Evolutionary conservation across 2,797 vertebrate species (phyloP), one percentile per base, ranked within the genome.

Genomic region (Lithobates pipiens): DNA sequence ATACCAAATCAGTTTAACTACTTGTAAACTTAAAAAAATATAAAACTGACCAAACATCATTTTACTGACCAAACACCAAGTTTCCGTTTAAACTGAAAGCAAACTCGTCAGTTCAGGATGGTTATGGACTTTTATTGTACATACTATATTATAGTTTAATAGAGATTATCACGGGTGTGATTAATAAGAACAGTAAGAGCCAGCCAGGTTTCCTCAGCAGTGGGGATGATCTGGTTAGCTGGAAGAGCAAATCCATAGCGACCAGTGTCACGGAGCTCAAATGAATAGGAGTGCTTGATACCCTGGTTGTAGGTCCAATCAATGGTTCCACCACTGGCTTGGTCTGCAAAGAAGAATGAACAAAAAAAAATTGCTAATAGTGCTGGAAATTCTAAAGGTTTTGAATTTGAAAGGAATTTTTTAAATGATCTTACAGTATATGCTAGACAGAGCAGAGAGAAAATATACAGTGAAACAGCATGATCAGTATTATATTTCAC

Each of bases 231-330:
- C 94, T 98, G 94, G 0, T 76, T 94, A 90, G 97, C 95, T 0
- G 98, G 98, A 65, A 99, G 93, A 36, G 97, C n/a, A 94, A 99
- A 99, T 0, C 98, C 98, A 0, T 96, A 95, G 2, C 75, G 82
- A 5, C 98, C 97, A 0, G 95, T 97, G 90, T 99, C 98, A 82
- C 98, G 91, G 89, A 99, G 95, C 94, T 99, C 98, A 0, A 99
- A 98, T 81, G 96, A 96, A 90, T 93, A 99, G 34, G 98, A 98
- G 80, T 98, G 98, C 85, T 98, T 98, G 85, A 99, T 97, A 75
- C 97, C 97, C 83, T 97, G 94, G 15, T 94, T 72, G 87, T 99
- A 99, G 36, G 97, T 94, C 98, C 98, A 99, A 95, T 99, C 98
- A 0, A 98, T 5, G 76, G 94, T 96, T 71, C 5, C 67, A 0